Conservation (phyloP, 2,113 vertebrate genomes). For the Empidonax alnorum region DNA sequence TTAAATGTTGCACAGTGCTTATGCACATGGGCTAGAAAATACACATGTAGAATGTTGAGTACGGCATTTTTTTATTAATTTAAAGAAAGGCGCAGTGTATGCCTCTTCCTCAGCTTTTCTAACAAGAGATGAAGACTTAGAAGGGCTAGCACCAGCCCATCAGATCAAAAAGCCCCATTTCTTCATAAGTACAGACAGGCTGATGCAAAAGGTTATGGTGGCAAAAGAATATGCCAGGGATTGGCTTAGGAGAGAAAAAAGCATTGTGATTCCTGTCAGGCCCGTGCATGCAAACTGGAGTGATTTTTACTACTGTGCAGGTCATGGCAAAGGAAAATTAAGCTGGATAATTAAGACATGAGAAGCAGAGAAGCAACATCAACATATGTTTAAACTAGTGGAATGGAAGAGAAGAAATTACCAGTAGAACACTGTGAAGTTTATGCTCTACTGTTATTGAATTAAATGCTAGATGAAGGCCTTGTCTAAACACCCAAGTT, state of each 20-base stretch:
- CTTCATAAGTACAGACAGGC: not conserved
- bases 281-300: not conserved
- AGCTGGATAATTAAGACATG: not conserved
- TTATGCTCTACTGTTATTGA: not conserved
- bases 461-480: not conserved
- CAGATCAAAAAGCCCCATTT: not conserved
- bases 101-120: not conserved
- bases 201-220: not conserved
- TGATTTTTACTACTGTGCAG: not conserved
- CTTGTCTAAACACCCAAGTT: not conserved
- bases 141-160: not conserved
- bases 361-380: not conserved
- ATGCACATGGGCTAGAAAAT: not conserved
- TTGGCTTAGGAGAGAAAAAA: not conserved
- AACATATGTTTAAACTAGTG: not conserved
- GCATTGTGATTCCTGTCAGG: not conserved
- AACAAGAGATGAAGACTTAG: not conserved
- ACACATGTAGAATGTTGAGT: rapidly evolving
- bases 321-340: not conserved
- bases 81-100: not conserved
- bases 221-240: not conserved
- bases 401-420: not conserved
- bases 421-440: not conserved
- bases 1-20: not conserved
- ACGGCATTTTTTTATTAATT: not conserved